Evolutionary conservation across 2,113 vertebrate genomes (phyloP), one percentile per base, ranked within the genome.

Genomic region (Ploceus nigricollis): DNA sequence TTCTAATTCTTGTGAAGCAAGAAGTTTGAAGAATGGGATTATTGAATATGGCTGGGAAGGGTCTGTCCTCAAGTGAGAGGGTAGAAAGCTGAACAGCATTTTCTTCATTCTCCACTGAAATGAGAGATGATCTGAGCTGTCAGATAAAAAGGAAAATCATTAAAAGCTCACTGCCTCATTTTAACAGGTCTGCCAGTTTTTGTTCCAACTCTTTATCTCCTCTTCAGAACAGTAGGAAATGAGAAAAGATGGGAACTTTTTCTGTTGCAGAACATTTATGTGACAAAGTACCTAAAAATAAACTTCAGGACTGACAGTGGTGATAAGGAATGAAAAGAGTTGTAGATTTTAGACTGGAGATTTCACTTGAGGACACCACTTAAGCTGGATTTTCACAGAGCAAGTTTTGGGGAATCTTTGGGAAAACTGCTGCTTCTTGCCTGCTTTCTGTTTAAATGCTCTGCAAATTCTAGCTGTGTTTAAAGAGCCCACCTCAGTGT

Each of bases 141-240:
- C 96, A 97, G 87, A 88, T 91, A 75, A 94, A 93, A 97, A 66
- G 70, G 83, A 95, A 96, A 68, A 69, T 84, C 82, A 91, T 94
- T 97, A 91, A 95, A 97, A 96, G 93, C 70, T 91, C 80, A 2
- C 83, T 96, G 94, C 94, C 87, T 87, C 68, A 33, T 96, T 97
- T 97, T 97, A 97, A 94, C 95, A 16, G 95, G 47, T 79, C 89
- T 94, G 93, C 93, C 97, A 94, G 72, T 53, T 96, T 93, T 82
- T 81, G 73, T 94, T 97, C 96, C 33, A 6, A 64, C 91, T 94
- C 81, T 94, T 96, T 96, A 93, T 97, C 89, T 95, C 77, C 96
- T 88, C 94, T 97, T 94, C 93, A 94, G 92, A 96, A 57, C 96
- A 90, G 95, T 42, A 79, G 91, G 90, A 96, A 96, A 90, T 95